Conservation (phyloP, 2,113 vertebrate genomes). For the Oophaga pumilio region DNA sequence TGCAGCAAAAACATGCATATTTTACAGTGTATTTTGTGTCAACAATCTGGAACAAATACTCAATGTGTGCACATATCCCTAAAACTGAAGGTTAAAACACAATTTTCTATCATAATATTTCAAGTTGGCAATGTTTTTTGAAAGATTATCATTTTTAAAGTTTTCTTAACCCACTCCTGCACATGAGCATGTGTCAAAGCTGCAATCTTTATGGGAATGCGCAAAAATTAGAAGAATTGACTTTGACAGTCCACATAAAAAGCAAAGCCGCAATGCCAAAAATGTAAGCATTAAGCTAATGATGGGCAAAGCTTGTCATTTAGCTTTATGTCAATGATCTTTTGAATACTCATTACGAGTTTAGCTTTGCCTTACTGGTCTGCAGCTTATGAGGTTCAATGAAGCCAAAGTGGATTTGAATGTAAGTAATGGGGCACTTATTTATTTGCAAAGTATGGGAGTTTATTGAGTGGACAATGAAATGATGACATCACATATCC, state of each 20-base stretch:
- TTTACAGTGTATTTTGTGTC: no score
- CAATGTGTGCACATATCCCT: no score
- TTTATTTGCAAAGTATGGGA: background rate
- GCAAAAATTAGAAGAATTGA: background rate
- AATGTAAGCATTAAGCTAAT: background rate
- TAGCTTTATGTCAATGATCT: background rate
- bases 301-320: background rate
- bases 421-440: background rate
- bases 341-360: background rate
- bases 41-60: no score
- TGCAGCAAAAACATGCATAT: no score
- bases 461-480: background rate
- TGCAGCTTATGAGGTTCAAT: background rate
- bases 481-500: background rate
- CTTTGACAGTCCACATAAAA: background rate
- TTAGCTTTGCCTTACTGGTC: background rate
- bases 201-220: background rate
- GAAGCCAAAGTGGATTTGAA: constrained; percentile 1
- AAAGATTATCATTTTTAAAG: no score
- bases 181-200: background rate
- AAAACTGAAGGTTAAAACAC: no score
- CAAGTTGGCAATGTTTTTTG: no score
- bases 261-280: background rate
- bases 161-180: background rate
- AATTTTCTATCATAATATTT: no score